Evolutionary conservation across 2,888 invertebrate species (phyloP), one percentile per base, ranked within the genome.

Genomic region (Dynastes hyllus): DNA sequence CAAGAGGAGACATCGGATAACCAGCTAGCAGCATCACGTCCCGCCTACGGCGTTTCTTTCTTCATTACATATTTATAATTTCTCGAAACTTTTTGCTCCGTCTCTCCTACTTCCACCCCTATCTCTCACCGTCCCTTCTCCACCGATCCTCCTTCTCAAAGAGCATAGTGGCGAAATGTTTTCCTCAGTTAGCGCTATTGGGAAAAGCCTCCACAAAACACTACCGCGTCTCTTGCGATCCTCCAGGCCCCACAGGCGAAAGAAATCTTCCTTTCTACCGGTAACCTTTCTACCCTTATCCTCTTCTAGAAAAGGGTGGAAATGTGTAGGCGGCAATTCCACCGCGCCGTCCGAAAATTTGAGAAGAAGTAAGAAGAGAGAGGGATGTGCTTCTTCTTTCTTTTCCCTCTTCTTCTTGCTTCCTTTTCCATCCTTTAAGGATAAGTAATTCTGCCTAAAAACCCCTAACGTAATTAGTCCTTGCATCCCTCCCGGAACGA

Each of bases 361-460:
- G 9, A 1, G 50, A 8, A 66, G 40, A 22, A 80, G 78, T 81
- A 80, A 80, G 79, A 81, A 29, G 81, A 80, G 81, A 80, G 79
- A 55, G 76, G 81, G 76, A 83, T 83, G 83, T 81, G 83, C 83
- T 84, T 80, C 80, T 80, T 79, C 89, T 76, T 88, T 87, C 86
- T 87, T 87, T 22, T 22, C 22, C 87, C 86, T 85, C 80, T 81
- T 84, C 83, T 53, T 58, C 22, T 16, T 5, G 5, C 55, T 22
- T 22, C 27, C 55, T 22, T 53, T 58, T 16, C 16, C 55, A 84
- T 84, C 85, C 85, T 85, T 85, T 87, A 87, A 91, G 92, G 90
- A 92, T 92, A 92, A 92, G 92, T 92, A 92, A 92, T 92, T 92
- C 92, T 91, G 91, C 91, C 92, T 92, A 92, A 92, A 92, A 92